Conservation (phyloP, 2,888 invertebrate genomes). For the Trichogramma dendrolimi region DNA sequence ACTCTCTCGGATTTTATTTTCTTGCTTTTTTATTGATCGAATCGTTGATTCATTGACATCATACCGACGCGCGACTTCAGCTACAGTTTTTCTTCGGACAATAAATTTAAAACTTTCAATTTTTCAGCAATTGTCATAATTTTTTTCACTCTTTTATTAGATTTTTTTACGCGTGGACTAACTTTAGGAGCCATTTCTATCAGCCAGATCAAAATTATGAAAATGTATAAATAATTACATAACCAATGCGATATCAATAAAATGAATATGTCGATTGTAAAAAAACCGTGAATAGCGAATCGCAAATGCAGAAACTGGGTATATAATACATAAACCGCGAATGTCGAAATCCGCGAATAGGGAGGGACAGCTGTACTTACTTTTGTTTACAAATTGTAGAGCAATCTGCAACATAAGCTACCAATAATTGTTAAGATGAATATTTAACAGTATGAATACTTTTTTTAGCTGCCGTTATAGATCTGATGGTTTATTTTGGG, state of each 20-base stretch:
- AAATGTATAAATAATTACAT: too few species aligned
- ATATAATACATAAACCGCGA: background rate
- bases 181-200: background rate
- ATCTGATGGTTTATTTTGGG: too few species aligned
- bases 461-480: too few species aligned
- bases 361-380: constrained; percentile 5
- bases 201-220: too few species aligned
- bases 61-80: background rate
- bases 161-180: background rate
- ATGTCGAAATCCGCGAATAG: constrained; percentile 5
- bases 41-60: constrained; percentile 6
- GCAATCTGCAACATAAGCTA: too few species aligned
- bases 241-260: too few species aligned
- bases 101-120: constrained; percentile 2
- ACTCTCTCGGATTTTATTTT: constrained; percentile 2
- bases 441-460: too few species aligned
- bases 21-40: background rate
- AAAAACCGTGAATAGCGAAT: background rate
- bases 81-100: too few species aligned
- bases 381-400: too few species aligned
- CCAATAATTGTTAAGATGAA: too few species aligned
- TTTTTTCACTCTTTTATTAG: background rate
- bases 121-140: background rate
- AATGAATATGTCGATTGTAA: too few species aligned
- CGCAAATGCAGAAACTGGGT: background rate